These are phyloP conservation scores for Lucinisca nassula DNA, from an alignment of 2,888 invertebrate genomes.

Conservation along the genomic window DNA sequence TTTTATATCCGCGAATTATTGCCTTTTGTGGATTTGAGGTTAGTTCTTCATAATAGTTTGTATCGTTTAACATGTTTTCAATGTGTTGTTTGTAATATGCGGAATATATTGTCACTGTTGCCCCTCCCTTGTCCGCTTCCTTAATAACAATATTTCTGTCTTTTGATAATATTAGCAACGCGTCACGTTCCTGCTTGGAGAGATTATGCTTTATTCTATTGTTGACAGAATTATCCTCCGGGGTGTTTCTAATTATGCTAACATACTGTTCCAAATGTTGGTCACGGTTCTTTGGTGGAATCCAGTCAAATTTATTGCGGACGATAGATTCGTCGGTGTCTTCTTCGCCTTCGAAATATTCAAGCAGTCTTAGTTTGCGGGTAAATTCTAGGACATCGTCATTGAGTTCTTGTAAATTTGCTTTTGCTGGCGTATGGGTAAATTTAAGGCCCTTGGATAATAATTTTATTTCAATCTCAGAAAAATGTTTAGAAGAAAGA, in stretches of 20 bases:
- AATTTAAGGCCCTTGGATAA: background rate
- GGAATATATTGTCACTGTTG: background rate
- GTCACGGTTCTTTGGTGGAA: background rate
- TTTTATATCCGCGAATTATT: background rate
- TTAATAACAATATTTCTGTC: slow-evolving; percentile 13
- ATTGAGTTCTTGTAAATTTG: background rate
- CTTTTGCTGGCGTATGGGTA: slow-evolving; percentile 2
- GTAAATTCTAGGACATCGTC: slow-evolving; percentile 4
- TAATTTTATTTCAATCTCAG: background rate
- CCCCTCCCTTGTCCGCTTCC: slow-evolving; percentile 24
- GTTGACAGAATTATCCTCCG: background rate
- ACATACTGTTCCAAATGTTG: background rate
- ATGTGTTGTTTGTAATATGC: background rate
- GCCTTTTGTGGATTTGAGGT: background rate
- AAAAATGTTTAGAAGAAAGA: background rate
- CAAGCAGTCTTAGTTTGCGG: background rate
- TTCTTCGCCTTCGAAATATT: background rate
- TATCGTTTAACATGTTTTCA: background rate
- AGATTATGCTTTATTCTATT: background rate
- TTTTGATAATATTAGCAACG: background rate
- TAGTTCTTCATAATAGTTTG: background rate
- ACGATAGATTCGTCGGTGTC: background rate
- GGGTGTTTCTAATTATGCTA: background rate
- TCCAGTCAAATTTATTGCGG: background rate
- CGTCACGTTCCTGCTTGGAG: background rate